These are phyloP conservation scores for Hormaphis cornu DNA, from an alignment of 1,140 invertebrate genomes.

Conservation along the genomic window DNA sequence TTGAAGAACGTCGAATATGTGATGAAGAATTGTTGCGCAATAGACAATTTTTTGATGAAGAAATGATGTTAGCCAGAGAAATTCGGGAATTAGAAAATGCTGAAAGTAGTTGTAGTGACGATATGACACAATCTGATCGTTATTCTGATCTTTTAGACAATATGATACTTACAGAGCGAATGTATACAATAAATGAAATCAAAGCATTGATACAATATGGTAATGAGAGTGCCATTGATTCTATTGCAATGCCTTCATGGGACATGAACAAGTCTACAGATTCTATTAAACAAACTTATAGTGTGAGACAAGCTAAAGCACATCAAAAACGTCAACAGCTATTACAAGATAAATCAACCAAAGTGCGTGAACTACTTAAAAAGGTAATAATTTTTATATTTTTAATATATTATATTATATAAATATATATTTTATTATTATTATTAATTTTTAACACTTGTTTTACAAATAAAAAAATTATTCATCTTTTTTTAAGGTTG, in stretches of 20 bases:
- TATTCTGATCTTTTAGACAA: constrained; percentile 25
- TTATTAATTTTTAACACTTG: not conserved
- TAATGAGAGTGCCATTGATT: constrained; percentile 23
- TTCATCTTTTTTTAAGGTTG: constrained; percentile 48
- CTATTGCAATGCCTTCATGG: constrained; percentile 22
- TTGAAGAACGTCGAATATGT: constrained; percentile 33
- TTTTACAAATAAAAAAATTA: not conserved
- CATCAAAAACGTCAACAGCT: constrained; percentile 67
- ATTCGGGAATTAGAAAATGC: constrained; percentile 64
- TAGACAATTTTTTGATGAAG: constrained; percentile 61
- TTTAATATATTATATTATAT: not conserved
- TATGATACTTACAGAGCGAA: constrained; percentile 20
- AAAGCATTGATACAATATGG: constrained; percentile 26
- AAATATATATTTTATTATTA: not conserved
- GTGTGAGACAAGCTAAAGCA: constrained; percentile 65
- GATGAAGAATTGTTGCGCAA: constrained; percentile 36
- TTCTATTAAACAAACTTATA: constrained; percentile 47
- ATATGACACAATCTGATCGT: constrained; percentile 28
- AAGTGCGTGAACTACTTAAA: constrained; percentile 72
- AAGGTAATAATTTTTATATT: constrained; percentile 49
- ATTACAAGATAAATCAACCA: constrained; percentile 72
- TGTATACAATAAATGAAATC: constrained; percentile 27
- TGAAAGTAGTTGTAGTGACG: constrained; percentile 46
- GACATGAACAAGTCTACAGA: constrained; percentile 19
- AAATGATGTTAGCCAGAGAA: constrained; percentile 68